Base-by-base conservation (phyloP, 2,888 invertebrate species). In the Mycalesis mineus region DNA sequence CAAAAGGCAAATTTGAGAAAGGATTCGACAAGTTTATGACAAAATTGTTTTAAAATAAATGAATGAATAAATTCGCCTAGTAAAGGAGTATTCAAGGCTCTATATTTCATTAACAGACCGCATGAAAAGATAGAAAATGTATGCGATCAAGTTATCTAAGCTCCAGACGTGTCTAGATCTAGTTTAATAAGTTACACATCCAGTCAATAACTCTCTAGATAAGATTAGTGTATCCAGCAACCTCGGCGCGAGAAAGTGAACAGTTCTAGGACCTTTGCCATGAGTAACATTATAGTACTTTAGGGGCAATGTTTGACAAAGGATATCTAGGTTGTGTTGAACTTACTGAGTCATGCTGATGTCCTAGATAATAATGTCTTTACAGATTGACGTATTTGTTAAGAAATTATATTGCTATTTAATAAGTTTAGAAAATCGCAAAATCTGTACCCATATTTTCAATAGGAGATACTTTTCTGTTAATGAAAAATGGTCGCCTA, bases 261-360 rank as follows among this genome's bases (percentile, higher is more conserved):
- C 51, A 54, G 42, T 57, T 64, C 55, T 55, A 50, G 55, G 57
- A 64, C 57, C 57, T 62, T 57, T 62, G 59, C 50, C 59, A 59
- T 60, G 62, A 57, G 55, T 58, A 55, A 48, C 50, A 58, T 36
- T 55, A 22, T 56, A 49, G 49, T 57, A 40, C 57, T 60, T 50
- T 40, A 44, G 45, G 28, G 39, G 28, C 54, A 47, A 36, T 55
- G 22, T 57, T 57, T 60, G 60, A 60, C 60, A 60, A 60, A 60
- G 60, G 57, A 57, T 60, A 57, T 54, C 54, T 53, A 40, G 60
- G 40, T 28, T 29, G 14, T 29, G 28, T 15, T 9, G 40, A 6
- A 33, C 15, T 33, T 41, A 28, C 36, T 60, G 60, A 60, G 54
- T 60, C 60, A 60, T 22, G n/a, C 14, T 22, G 41, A 41, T 52